Conservation (phyloP, 2,888 invertebrate genomes). For the Platycheirus rosarum region DNA sequence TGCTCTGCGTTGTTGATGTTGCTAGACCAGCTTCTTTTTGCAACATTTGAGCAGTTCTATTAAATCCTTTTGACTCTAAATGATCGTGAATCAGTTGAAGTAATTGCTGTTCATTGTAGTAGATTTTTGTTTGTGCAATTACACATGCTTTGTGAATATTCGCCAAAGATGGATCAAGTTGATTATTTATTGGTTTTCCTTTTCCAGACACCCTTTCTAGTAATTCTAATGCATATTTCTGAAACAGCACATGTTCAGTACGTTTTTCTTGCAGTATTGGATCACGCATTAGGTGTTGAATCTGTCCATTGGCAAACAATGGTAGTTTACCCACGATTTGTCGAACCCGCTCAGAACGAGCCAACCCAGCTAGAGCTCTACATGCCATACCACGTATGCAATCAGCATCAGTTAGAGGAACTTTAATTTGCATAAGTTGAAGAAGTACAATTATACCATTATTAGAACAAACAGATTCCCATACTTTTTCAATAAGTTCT, state of each 20-base stretch:
- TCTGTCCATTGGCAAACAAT: constrained; percentile 94
- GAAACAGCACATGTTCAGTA: constrained; percentile 97
- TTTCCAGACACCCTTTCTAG: constrained; percentile 96
- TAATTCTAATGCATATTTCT: constrained; percentile 95
- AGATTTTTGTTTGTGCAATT: constrained; percentile 97
- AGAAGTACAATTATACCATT: constrained; percentile 98
- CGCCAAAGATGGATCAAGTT: constrained; percentile 92
- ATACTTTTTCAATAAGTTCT: constrained; percentile 94
- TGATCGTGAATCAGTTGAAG: constrained; percentile 96
- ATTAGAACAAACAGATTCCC: constrained; percentile 96
- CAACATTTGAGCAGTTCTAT: constrained; percentile 88
- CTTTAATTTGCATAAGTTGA: constrained; percentile 94
- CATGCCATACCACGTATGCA: constrained; percentile 96
- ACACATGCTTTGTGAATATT: constrained; percentile 97
- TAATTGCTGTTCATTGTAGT: constrained; percentile 96
- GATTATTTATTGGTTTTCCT: constrained; percentile 89
- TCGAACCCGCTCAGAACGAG: constrained; percentile 94
- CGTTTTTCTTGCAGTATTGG: constrained; percentile 98
- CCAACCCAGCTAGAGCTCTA: constrained; percentile 94
- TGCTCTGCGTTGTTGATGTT: constrained; percentile 80
- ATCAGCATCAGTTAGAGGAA: constrained; percentile 98
- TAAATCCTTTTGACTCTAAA: constrained; percentile 89
- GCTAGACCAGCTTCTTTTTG: constrained; percentile 89
- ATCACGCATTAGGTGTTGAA: constrained; percentile 97
- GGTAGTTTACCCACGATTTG: constrained; percentile 98